Evolutionary conservation across 1,140 invertebrate species (phyloP), one percentile per base, ranked within the genome.

Genomic region (Pseudobourletiella spinata): DNA sequence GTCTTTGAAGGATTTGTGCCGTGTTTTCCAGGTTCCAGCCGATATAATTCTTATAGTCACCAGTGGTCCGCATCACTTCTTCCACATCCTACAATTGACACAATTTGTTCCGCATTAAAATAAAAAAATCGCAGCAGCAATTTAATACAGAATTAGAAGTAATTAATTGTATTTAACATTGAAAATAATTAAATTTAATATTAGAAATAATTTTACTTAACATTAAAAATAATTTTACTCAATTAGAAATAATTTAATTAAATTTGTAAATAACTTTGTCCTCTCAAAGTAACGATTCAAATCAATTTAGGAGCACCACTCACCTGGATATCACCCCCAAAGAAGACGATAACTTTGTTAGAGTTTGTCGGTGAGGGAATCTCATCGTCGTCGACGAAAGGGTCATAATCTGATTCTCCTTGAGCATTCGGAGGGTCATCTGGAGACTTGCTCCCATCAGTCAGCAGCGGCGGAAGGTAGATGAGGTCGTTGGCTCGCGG

Each of bases 301-400:
- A n/a, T n/a, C n/a, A n/a, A n/a, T n/a, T n/a, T n/a, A n/a, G n/a
- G n/a, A n/a, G n/a, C n/a, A n/a, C n/a, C n/a, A n/a, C 32, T 39
- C 75, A 88, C 87, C 81, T 91, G 89, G n/a, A 90, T 82, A 76
- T 91, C 89, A 32, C 89, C 89, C 18, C 88, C 87, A 76, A 91
- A 92, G 75, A 82, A 91, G 15, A 91, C 80, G 44, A 89, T 80
- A 22, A 82, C 79, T 29, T 76, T 78, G 20, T 32, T 59, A 18
- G 22, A 43, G 29, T 57, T 44, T 29, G 26, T n/a, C 16, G 25
- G 4, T 25, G 29, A 18, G 8, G 22, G 14, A 51, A 51, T 51
- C 14, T 51, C 48, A 51, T 51, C 48, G 16, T 55, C 29, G 4
- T 55, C 32, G 4, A 4, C 29, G 39, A 39, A 55, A 3, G 22